These are phyloP conservation scores for Podargus strigoides DNA, from an alignment of 2,797 vertebrate genomes.

Conservation along the genomic window DNA sequence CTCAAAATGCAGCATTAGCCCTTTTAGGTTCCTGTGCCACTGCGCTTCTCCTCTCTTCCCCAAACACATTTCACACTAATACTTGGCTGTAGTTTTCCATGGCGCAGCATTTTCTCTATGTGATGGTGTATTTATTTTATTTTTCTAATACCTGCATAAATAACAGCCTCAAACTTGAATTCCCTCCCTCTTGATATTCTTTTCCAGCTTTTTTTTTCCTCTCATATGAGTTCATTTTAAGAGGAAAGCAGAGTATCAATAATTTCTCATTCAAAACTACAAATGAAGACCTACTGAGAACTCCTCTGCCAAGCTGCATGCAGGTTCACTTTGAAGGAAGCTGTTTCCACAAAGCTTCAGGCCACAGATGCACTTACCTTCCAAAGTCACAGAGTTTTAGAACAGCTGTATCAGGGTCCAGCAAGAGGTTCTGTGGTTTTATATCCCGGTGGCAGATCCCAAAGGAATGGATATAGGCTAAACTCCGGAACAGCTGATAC, in stretches of 20 bases:
- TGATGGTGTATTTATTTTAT: neutral
- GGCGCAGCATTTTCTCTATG: neutral
- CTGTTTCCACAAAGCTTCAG: neutral
- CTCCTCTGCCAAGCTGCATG: neutral
- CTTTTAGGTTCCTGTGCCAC: neutral
- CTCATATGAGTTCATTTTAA: neutral
- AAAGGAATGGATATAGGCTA: conserved; percentile 99
- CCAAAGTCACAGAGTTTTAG: conserved; percentile 99
- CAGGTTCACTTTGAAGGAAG: neutral
- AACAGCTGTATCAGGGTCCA: conserved; percentile 97
- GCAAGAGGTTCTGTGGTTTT: conserved; percentile 98
- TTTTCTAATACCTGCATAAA: neutral
- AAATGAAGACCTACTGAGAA: neutral
- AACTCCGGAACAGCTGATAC: conserved; percentile 99
- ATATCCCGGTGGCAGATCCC: conserved; percentile 99
- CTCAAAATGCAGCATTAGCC: neutral
- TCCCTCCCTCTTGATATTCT: neutral
- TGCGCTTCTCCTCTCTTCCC: neutral
- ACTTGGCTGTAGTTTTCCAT: neutral
- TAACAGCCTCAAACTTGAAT: neutral
- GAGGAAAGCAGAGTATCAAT: fast-evolving
- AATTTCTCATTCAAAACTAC: neutral
- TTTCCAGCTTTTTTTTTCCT: neutral
- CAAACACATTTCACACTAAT: neutral
- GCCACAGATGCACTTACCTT: conserved; percentile 80